phyloP scores from a whole-genome alignment of 2,113 vertebrate genomes.

The Morone saxatilis region DNA sequence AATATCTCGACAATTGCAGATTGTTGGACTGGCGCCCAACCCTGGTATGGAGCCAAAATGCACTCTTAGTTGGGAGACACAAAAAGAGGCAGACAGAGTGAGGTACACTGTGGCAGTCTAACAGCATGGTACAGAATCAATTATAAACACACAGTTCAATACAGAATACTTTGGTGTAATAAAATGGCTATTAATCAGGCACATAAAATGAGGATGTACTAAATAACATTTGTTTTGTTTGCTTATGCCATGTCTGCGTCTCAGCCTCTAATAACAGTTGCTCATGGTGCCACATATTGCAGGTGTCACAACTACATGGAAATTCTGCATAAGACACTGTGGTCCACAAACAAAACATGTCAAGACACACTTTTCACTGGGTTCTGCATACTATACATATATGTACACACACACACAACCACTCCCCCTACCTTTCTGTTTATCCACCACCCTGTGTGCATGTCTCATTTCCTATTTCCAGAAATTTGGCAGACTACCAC shows the following conservation, averaged over 20 bases:
- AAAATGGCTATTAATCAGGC: background rate
- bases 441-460: background rate
- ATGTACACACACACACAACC: slow-evolving; percentile 4
- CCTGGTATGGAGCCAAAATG: background rate
- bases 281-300: background rate
- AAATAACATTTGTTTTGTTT: background rate
- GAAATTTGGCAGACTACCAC: background rate
- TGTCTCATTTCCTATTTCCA: slow-evolving; percentile 1
- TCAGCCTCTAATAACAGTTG: background rate
- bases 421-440: background rate
- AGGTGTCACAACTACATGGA: background rate
- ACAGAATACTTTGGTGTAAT: background rate
- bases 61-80: background rate
- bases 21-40: no score
- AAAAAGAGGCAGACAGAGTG: background rate
- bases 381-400: background rate
- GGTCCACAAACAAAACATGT: background rate
- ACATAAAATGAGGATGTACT: background rate
- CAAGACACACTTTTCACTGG: background rate
- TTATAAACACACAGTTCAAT: background rate
- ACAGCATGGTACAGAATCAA: background rate
- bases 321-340: slow-evolving; percentile 2
- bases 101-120: background rate
- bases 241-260: background rate
- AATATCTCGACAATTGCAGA: no score